phyloP scores from a whole-genome alignment of 2,113 vertebrate genomes.

The Microcebus lehilahytsara region DNA sequence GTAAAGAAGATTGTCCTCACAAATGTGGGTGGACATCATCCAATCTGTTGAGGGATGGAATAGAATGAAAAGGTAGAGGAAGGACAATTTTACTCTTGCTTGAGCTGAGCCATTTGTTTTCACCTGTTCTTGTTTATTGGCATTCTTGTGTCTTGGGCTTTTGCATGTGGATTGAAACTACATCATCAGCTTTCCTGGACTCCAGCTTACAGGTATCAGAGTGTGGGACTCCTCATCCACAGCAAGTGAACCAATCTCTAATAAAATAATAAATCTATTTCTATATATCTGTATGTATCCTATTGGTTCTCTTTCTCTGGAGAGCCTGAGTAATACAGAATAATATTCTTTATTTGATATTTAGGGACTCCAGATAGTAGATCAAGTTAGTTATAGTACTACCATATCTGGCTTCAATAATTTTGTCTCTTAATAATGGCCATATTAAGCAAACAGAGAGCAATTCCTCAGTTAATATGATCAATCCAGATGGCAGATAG shows the following conservation, averaged over 20 bases:
- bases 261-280: not conserved
- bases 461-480: not conserved
- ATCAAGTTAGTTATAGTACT: not conserved
- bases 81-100: not conserved
- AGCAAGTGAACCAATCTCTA: not conserved
- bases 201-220: no score
- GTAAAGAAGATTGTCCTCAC: not conserved
- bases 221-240: not conserved
- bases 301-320: not conserved
- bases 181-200: not conserved
- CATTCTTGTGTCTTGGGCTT: not conserved
- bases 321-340: not conserved
- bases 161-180: not conserved
- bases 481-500: not conserved
- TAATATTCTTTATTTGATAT: not conserved
- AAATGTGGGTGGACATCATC: not conserved
- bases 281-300: not conserved
- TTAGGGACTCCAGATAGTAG: not conserved
- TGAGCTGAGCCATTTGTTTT: accelerated
- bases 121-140: not conserved
- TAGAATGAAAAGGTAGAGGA: not conserved
- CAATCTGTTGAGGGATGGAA: not conserved
- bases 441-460: not conserved
- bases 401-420: not conserved
- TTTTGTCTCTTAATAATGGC: not conserved